These are phyloP conservation scores for Scaptomyza caliginosa DNA, from an alignment of 2,888 invertebrate species.

Conservation along the genomic window DNA sequence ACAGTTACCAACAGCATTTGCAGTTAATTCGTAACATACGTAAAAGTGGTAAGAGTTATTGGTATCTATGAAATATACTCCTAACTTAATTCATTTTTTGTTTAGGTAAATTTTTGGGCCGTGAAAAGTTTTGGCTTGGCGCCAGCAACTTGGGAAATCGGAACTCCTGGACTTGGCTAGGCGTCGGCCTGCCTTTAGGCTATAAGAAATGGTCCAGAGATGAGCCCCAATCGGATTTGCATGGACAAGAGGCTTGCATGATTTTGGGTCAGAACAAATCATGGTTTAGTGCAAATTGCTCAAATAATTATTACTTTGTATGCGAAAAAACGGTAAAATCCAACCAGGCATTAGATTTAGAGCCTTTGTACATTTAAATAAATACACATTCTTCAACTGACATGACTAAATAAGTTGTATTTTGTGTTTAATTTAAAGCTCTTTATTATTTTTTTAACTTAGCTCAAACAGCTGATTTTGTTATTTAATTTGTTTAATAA, in stretches of 20 bases:
- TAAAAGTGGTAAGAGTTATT: constrained; percentile 19
- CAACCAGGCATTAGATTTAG: background rate
- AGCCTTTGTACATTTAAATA: constrained; percentile 25
- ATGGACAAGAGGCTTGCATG: constrained; percentile 30
- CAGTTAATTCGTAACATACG: constrained; percentile 34
- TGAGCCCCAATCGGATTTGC: constrained; percentile 33
- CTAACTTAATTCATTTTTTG: too few relatives aligned
- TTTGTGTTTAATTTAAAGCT: too few relatives aligned
- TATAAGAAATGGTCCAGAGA: constrained; percentile 41
- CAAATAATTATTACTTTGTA: constrained; percentile 44
- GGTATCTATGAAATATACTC: fast-evolving
- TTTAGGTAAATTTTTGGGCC: constrained; percentile 29
- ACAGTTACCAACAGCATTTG: constrained; percentile 30
- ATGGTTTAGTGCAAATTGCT: constrained; percentile 56
- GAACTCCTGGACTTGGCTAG: constrained; percentile 49
- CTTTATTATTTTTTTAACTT: too few relatives aligned
- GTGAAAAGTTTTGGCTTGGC: constrained; percentile 54
- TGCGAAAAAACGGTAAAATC: constrained; percentile 36
- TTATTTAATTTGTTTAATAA: too few relatives aligned
- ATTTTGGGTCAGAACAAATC: constrained; percentile 27
- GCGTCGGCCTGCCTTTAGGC: constrained; percentile 45
- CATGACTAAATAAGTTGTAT: too few relatives aligned
- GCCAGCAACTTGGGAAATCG: constrained; percentile 45
- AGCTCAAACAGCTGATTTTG: too few relatives aligned
- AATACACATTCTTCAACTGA: too few relatives aligned